Evolutionary conservation across 2,888 invertebrate species (phyloP), one percentile per base, ranked within the genome.

Genomic region (Muschampia plurimacula): DNA sequence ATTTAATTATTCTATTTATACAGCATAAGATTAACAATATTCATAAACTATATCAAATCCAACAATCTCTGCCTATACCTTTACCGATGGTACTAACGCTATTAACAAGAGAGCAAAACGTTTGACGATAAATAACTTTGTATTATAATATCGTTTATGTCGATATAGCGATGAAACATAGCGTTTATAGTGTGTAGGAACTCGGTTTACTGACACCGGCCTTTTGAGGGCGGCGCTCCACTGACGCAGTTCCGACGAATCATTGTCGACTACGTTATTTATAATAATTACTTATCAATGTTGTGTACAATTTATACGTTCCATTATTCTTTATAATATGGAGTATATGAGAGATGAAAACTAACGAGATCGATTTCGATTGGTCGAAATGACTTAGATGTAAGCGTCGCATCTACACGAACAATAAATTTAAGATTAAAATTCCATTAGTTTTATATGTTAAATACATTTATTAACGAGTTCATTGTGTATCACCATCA

Each of bases 41-140:
- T 91, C 88, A 93, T 94, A 94, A 91, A 94, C 94, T 94, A 93
- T 94, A 92, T 93, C 94, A 94, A 93, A 94, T 94, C 94, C 94
- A 94, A 94, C 94, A 94, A 94, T 92, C 90, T 92, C 91, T 90
- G 91, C 84, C 92, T 93, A 92, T 89, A 91, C 87, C 89, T 89
- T 89, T 88, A 89, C 89, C 88, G 90, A 90, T 91, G 90, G 89
- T 90, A 89, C 92, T 93, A 93, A 91, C 86, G 86, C 91, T 91
- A 93, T 89, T 90, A 93, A 93, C 92, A 91, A 92, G 90, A 91
- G 93, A 91, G 91, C 88, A 91, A 92, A 93, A 91, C 84, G 84
- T 89, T 89, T 85, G 84, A 88, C 86, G 86, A 87, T 83, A 84
- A 81, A 83, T 84, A 84, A 84, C 79, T 84, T 81, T 67, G 55